phyloP scores from a whole-genome alignment of 2,888 invertebrate genomes.

The Aphodius granarius region DNA sequence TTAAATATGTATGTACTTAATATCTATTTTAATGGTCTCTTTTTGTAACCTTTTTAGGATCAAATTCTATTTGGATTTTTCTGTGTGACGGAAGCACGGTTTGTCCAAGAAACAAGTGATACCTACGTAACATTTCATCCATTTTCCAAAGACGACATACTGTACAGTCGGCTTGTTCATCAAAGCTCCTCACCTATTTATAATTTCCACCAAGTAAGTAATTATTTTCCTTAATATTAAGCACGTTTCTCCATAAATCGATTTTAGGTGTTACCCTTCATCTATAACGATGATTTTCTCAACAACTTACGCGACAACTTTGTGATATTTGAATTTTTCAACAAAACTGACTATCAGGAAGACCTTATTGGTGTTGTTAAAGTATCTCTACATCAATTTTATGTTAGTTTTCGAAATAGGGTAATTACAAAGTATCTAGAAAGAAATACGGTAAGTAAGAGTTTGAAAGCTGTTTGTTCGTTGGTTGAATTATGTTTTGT shows the following conservation, averaged over 20 bases:
- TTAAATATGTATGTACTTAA: too few species aligned
- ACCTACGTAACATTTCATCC: conserved; percentile 56
- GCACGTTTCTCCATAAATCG: too few species aligned
- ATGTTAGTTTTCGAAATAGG: conserved; percentile 61
- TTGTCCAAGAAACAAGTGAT: conserved; percentile 46
- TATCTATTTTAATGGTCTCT: neutral
- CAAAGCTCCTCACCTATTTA: conserved; percentile 54
- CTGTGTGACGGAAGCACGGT: conserved; percentile 56
- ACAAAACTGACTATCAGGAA: conserved; percentile 49
- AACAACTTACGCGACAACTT: conserved; percentile 60
- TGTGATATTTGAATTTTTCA: conserved; percentile 59
- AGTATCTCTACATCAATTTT: conserved; percentile 63
- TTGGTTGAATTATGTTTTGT: neutral
- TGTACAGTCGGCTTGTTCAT: conserved; percentile 51
- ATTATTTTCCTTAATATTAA: too few species aligned
- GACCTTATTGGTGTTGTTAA: conserved; percentile 57
- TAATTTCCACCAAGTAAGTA: conserved; percentile 55
- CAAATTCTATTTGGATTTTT: conserved; percentile 56
- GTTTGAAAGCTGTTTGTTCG: conserved; percentile 3
- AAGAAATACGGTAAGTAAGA: conserved; percentile 55
- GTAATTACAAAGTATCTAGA: conserved; percentile 58
- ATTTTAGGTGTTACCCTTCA: conserved; percentile 57
- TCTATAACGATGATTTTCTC: conserved; percentile 59
- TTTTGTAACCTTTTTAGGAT: conserved; percentile 37
- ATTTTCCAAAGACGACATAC: conserved; percentile 55